A percentile compares a stretch with the other conserved stretches of the same genome.
phyloP scores from a whole-genome alignment of 2,113 vertebrate genomes.

The Campylomormyrus tamandua region DNA sequence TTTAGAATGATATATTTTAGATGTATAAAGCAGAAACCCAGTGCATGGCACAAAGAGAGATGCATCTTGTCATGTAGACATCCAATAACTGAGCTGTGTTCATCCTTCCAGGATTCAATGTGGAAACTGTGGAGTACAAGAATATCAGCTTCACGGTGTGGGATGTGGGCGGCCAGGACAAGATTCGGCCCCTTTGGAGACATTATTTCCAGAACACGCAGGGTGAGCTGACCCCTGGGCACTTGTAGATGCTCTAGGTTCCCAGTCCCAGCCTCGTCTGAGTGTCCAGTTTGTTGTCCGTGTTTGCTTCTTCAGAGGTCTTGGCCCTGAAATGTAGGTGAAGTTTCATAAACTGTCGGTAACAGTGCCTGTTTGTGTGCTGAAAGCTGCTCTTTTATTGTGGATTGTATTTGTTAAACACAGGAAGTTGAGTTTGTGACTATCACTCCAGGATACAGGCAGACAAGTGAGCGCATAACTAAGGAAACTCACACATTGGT shows the following conservation, averaged over 20 bases:
- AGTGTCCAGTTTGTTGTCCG: neutral
- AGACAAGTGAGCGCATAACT: neutral
- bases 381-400: neutral
- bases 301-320: neutral
- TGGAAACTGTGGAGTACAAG: slow-evolving; percentile 96
- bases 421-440: neutral
- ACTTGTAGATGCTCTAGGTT: neutral
- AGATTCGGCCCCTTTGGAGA: slow-evolving; percentile 93
- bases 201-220: slow-evolving; percentile 98
- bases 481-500: neutral
- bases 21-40: neutral
- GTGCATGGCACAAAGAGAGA: neutral
- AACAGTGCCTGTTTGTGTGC: neutral
- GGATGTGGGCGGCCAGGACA: slow-evolving; percentile 97
- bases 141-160: slow-evolving; percentile 98
- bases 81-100: neutral
- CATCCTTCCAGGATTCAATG: slow-evolving; percentile 76
- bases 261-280: neutral
- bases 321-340: neutral
- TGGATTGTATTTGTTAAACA: neutral
- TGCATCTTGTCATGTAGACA: neutral
- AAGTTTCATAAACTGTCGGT: neutral
- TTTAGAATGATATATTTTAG: neutral
- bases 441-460: neutral
- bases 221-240: slow-evolving; percentile 55